phyloP scores from a whole-genome alignment of 64 coral and sea anemone species.

The Acropora yongei region DNA sequence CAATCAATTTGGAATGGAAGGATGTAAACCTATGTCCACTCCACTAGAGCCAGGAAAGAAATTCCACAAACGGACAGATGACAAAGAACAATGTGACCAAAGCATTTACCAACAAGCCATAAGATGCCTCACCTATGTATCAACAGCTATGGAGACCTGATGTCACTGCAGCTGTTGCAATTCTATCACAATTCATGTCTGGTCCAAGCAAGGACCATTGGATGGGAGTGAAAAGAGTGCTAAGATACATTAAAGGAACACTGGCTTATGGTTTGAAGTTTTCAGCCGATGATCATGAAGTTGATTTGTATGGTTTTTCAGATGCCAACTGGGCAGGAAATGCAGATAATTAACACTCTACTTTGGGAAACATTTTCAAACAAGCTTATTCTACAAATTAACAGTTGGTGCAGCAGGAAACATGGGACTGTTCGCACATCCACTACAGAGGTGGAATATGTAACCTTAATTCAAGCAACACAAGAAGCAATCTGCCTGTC shows the following conservation, averaged over 20 bases:
- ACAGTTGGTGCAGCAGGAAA: too few species aligned
- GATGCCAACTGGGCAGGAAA: conserved; percentile 46
- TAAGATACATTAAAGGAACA: not conserved
- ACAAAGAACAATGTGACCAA: conserved; percentile 20
- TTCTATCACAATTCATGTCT: too few species aligned
- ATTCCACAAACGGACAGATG: not conserved
- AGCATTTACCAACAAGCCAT: conserved; percentile 44
- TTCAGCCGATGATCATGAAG: not conserved
- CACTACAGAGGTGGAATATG: too few species aligned
- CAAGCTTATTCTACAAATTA: too few species aligned
- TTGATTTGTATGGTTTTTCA: not conserved
- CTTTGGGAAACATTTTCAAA: conserved; percentile 2
- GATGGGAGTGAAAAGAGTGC: not conserved
- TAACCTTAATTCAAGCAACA: too few species aligned
- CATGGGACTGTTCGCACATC: too few species aligned
- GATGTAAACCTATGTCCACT: conserved; percentile 27
- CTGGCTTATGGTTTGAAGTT: not conserved
- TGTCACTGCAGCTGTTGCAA: too few species aligned
- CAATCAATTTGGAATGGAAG: conserved; percentile 11
- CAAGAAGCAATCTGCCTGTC: too few species aligned
- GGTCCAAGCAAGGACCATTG: too few species aligned
- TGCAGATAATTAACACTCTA: not conserved
- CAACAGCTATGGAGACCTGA: too few species aligned
- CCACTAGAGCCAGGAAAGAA: conserved; percentile 24
- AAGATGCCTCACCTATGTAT: too few species aligned